Base-by-base conservation (phyloP, 2,888 invertebrate species). In the Enchytraeus crypticus region DNA sequence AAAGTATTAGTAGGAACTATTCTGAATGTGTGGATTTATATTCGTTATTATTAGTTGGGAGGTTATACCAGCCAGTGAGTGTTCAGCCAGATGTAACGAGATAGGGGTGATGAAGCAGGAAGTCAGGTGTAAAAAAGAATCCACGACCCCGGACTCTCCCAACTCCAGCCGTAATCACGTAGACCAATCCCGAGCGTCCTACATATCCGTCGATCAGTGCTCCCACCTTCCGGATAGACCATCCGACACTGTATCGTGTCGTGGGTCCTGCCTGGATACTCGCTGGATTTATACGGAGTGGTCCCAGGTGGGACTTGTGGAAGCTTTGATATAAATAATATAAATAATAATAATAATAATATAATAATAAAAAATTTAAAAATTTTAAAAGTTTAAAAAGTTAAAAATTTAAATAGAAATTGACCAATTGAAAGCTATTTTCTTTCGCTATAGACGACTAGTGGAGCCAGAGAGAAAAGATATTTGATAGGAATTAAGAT, bases 221-320 rank as follows among this genome's bases (percentile, higher is more conserved):
- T 29, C 29, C 27, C 46, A 57, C n/a, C 2, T 57, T 21, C 3
- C n/a, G 2, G 29, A 29, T 30, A 23, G 29, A 14, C 46, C 57
- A 21, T 21, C 26, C 23, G 26, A 4, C 11, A 0, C 55, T 2
- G 30, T 46, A 5, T 5, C 21, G 26, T 57, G 57, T 45, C 21
- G n/a, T 47, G 57, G 86, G 27, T 81, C 83, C 0, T 89, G 89
- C 73, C 81, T 84, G 57, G 79, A 80, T 5, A 84, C 84, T 0
- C 81, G 82, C 61, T 90, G 89, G 89, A 80, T 82, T 30, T 88
- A 87, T 71, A 83, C 84, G 1, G 82, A 84, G n/a, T 89, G 89
- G 89, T 83, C 84, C 34, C 72, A 82, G 79, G 87, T 87, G 51
- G 27, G 27, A 53, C 11, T 53, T n/a, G 18, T 51, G n/a, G 29